Evolutionary conservation across 2,113 vertebrate genomes (phyloP).

Genomic region (Ammodytes marinus): DNA sequence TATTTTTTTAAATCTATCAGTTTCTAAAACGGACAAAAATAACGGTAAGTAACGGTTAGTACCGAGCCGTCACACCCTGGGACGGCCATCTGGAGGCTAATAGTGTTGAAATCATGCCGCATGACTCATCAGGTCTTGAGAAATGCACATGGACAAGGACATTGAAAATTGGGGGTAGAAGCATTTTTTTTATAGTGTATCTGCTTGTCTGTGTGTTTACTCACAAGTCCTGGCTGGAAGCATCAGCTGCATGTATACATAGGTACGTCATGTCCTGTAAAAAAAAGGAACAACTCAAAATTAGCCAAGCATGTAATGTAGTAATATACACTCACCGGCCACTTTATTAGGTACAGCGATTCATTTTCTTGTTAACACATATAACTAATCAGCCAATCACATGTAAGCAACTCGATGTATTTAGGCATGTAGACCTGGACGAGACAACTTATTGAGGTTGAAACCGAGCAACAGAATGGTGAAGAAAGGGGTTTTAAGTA

Average conservation of each 20-base stretch:
- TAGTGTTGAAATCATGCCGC: constrained; percentile 42
- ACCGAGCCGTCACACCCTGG: constrained; percentile 29
- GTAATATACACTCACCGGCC: no score
- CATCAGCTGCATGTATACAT: constrained; percentile 90
- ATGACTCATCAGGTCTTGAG: constrained; percentile 40
- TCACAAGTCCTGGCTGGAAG: constrained; percentile 90
- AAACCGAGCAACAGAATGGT: no score
- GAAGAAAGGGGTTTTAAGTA: no score
- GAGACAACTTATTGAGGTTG: no score
- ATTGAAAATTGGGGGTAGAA: constrained; percentile 2
- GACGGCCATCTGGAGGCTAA: background rate
- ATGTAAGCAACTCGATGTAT: no score
- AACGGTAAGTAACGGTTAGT: constrained; percentile 10
- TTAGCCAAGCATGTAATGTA: background rate
- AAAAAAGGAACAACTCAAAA: background rate
- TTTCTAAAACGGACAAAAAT: background rate
- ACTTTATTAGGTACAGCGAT: no score
- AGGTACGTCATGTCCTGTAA: constrained; percentile 91
- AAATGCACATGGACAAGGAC: background rate
- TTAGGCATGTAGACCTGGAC: no score
- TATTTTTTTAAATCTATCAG: background rate
- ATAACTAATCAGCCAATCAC: no score
- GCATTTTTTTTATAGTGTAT: background rate
- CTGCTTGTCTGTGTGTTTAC: constrained; percentile 59
- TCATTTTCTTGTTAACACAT: no score